Evolutionary conservation across 2,797 vertebrate species (phyloP).

Genomic region (Lemur catta): DNA sequence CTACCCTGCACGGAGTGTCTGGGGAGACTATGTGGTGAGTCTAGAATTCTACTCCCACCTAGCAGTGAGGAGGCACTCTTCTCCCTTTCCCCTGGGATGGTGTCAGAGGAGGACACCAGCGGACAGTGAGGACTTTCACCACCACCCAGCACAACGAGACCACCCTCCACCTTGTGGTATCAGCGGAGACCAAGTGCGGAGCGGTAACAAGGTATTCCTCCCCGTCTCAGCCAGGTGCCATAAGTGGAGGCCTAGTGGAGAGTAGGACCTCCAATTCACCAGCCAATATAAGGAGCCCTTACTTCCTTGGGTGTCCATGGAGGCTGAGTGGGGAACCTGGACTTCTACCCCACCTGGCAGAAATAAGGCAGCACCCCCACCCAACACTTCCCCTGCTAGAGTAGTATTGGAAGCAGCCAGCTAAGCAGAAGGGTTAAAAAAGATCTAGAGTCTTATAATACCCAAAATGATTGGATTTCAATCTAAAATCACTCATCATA

Average conservation of each 20-base stretch:
- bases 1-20: background rate
- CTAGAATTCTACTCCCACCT: background rate
- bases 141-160: background rate
- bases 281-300: background rate
- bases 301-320: background rate
- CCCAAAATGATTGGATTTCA: background rate
- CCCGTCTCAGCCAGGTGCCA: background rate
- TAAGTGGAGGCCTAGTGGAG: background rate
- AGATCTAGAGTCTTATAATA: background rate
- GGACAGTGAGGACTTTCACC: background rate
- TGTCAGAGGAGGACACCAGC: background rate
- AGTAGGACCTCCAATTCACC: background rate
- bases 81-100: background rate
- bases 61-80: background rate
- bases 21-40: background rate
- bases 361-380: background rate
- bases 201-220: background rate
- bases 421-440: background rate
- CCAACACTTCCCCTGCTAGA: background rate
- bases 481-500: background rate
- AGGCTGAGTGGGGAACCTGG: background rate
- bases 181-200: background rate
- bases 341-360: background rate
- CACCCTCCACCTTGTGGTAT: background rate
- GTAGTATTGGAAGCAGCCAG: background rate